A percentile compares a stretch with the other conserved stretches of the same genome.
These are phyloP conservation scores for Mythimna ferrago DNA, from an alignment of 2,888 invertebrate species.

Conservation along the genomic window DNA sequence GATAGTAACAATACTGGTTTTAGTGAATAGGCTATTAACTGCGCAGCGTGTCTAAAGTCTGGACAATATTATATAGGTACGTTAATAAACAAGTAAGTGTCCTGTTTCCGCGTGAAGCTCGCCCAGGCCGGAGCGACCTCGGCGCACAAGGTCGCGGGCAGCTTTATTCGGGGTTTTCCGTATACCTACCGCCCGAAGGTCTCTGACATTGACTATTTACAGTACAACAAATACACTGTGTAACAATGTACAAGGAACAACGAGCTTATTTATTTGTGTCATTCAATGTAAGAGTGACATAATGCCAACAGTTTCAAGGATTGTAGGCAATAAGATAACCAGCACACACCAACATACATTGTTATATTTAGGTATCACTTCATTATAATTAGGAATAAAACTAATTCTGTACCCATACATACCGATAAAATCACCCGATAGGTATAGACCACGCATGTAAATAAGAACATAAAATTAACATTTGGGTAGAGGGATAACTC, in stretches of 20 bases:
- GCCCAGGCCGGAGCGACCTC: slow-evolving; percentile 77
- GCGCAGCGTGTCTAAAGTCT: slow-evolving; percentile 52
- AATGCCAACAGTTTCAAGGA: slow-evolving; percentile 65
- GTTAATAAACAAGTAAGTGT: slow-evolving; percentile 63
- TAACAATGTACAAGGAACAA: slow-evolving; percentile 68
- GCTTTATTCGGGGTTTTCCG: slow-evolving; percentile 82
- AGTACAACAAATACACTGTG: slow-evolving; percentile 69
- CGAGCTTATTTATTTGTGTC: slow-evolving; percentile 64
- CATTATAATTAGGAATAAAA: neutral
- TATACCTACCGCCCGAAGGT: slow-evolving; percentile 82
- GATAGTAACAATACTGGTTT: slow-evolving; percentile 36
- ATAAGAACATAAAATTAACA: neutral
- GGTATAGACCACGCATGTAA: neutral
- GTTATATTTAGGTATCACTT: slow-evolving; percentile 3
- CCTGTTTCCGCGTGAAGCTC: slow-evolving; percentile 75
- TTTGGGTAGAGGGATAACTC: neutral
- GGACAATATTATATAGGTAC: slow-evolving; percentile 50
- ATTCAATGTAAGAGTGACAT: slow-evolving; percentile 61
- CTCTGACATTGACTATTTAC: slow-evolving; percentile 80
- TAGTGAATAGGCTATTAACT: slow-evolving; percentile 19
- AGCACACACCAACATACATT: slow-evolving; percentile 12
- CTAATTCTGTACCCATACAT: neutral
- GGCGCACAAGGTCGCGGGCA: slow-evolving; percentile 79
- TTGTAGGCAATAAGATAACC: slow-evolving; percentile 59
- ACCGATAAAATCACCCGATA: neutral